phyloP scores from a whole-genome alignment of 2,797 vertebrate genomes.

The Amblyraja radiata region DNA sequence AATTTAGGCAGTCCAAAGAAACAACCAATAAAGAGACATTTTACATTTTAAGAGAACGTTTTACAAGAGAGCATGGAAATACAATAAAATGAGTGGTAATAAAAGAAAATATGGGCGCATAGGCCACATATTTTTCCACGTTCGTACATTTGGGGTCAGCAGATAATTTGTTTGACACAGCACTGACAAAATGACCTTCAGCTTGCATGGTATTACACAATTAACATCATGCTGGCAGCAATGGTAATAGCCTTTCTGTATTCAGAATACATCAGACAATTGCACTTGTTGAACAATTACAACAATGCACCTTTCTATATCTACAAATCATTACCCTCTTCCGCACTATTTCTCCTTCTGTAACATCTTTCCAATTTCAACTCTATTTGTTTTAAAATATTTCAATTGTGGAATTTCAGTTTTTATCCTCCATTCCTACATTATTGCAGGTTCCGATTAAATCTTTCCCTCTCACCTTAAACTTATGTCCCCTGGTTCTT shows the following conservation, averaged over 20 bases:
- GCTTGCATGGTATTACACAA: neutral
- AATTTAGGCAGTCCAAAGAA: neutral
- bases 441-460: too few species aligned
- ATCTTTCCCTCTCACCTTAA: too few species aligned
- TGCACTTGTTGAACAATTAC: neutral
- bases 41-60: neutral
- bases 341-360: too few species aligned
- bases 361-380: too few species aligned
- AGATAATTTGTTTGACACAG: neutral
- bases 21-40: neutral
- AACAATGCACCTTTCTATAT: too few species aligned
- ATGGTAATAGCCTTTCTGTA: too few species aligned
- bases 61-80: neutral
- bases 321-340: too few species aligned
- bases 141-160: neutral
- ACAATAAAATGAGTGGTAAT: neutral
- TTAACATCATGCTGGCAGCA: neutral
- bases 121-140: neutral
- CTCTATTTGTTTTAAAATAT: too few species aligned
- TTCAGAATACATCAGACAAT: conserved; percentile 4
- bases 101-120: neutral
- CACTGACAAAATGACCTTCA: neutral
- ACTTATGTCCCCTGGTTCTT: too few species aligned
- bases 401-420: too few species aligned
- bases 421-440: too few species aligned